A percentile compares a stretch with the other conserved stretches of the same genome.
These are phyloP conservation scores for Petrocephalus sullivani DNA, from an alignment of 2,797 vertebrate genomes.

Conservation along the genomic window DNA sequence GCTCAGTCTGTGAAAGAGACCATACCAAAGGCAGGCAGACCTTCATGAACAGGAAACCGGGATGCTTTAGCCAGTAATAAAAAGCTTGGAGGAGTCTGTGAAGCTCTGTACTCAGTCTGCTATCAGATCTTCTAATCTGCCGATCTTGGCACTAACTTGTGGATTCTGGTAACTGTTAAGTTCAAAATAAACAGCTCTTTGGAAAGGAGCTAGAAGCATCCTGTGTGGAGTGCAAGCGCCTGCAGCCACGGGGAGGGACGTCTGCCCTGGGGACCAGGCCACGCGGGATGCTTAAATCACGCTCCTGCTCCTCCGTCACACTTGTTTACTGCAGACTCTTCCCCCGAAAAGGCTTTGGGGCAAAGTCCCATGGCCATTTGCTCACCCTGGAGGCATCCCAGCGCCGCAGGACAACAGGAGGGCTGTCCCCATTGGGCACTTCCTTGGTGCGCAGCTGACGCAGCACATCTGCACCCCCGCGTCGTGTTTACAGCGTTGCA, in stretches of 20 bases:
- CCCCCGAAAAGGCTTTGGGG: neutral
- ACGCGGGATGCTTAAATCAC: neutral
- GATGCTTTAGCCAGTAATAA: neutral
- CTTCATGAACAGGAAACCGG: neutral
- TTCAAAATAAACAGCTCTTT: constrained; percentile 13
- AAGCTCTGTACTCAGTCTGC: neutral
- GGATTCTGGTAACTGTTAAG: neutral
- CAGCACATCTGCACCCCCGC: neutral
- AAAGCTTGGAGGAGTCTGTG: neutral
- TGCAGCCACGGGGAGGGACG: neutral
- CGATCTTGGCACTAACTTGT: neutral
- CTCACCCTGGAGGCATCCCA: neutral
- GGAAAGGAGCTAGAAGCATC: neutral
- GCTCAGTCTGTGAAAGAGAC: neutral
- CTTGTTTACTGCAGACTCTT: constrained; percentile 15
- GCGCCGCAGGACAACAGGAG: neutral
- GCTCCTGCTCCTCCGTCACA: neutral
- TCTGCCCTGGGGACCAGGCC: neutral
- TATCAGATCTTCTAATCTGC: neutral
- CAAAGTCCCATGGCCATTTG: constrained; percentile 24
- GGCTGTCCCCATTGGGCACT: neutral
- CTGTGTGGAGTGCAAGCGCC: neutral
- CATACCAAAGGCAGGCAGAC: neutral
- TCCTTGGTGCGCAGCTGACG: neutral
- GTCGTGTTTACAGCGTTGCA: too few relatives aligned